Evolutionary conservation across 1,140 invertebrate genomes (phyloP), one percentile per base, ranked within the genome.

Genomic region (Bombus consobrinus): DNA sequence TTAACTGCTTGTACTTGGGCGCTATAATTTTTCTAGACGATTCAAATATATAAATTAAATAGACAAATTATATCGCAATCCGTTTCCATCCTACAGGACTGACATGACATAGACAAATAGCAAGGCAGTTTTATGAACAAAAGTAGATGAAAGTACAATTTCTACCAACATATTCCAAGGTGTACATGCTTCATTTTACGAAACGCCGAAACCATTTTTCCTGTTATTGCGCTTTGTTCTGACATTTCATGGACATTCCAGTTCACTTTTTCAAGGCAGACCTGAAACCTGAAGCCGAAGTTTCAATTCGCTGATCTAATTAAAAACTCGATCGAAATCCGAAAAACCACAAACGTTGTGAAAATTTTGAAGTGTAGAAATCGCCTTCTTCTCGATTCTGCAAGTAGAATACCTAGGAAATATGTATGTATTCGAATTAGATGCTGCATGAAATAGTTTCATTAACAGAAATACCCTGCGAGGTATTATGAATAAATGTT

Each of bases 401-500:
- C 10, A n/a, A 5, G 10, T 28, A 10, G 25, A 12, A 59, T 28
- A 28, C 28, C 10, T 59, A 34, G 28, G 12, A 4, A 28, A 62
- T 28, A 59, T 8, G 57, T 12, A 12, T 59, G 57, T 12, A 12
- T 59, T 28, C 57, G 12, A 62, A 62, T 62, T n/a, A n/a, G 28
- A 62, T 2, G 12, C 28, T 10, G 25, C 47, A 18, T 32, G 39
- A 80, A 80, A 43, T 32, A 64, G 12, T 62, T 66, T n/a, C 34
- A 37, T 83, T 62, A 72, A 37, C 47, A 34, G 57, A 32, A 47
- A 47, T 66, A 83, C 6, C 72, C 43, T 13, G 2, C 10, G 32
- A 82, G 39, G 47, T 66, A 82, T 75, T 53, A 47, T 64, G 37
- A n/a, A 32, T 53, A 39, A 53, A 59, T n/a, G 47, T 37, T 59